phyloP scores from a whole-genome alignment of 1,140 invertebrate species.

The Cydia splendana region DNA sequence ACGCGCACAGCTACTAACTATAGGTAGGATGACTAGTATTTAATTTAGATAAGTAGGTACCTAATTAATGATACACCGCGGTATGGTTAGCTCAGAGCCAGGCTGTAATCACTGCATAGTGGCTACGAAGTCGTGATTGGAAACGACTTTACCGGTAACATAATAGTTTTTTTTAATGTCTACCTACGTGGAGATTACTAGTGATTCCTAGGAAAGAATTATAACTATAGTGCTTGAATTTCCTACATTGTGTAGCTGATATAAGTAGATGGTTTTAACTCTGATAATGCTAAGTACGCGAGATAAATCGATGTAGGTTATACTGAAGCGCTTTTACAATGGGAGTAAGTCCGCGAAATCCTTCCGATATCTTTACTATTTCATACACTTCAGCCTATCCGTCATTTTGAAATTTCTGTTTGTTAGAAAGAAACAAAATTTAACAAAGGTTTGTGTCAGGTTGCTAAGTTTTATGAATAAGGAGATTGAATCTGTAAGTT shows the following conservation, averaged over 20 bases:
- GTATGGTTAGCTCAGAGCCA: not conserved
- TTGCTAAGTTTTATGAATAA: no score
- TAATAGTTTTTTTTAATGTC: slow-evolving; percentile 6
- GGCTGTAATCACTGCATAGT: not conserved
- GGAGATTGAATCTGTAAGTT: no score
- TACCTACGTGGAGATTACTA: not conserved
- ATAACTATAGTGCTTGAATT: not conserved
- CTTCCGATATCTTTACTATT: no score
- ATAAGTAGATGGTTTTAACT: not conserved
- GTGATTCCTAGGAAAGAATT: not conserved
- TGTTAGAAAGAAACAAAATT: no score
- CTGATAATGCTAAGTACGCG: no score
- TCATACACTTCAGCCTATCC: no score
- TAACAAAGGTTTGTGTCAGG: no score
- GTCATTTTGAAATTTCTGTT: no score
- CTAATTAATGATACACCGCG: not conserved
- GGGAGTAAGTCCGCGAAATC: no score
- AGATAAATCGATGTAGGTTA: no score
- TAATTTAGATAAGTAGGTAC: slow-evolving; percentile 3
- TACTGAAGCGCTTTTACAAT: no score
- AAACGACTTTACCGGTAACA: not conserved
- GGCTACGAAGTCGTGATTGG: not conserved
- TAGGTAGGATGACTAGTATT: not conserved
- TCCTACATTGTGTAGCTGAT: not conserved
- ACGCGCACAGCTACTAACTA: not conserved